Conservation (phyloP, 2,797 vertebrate species). For the Cichlasoma orientale region DNA sequence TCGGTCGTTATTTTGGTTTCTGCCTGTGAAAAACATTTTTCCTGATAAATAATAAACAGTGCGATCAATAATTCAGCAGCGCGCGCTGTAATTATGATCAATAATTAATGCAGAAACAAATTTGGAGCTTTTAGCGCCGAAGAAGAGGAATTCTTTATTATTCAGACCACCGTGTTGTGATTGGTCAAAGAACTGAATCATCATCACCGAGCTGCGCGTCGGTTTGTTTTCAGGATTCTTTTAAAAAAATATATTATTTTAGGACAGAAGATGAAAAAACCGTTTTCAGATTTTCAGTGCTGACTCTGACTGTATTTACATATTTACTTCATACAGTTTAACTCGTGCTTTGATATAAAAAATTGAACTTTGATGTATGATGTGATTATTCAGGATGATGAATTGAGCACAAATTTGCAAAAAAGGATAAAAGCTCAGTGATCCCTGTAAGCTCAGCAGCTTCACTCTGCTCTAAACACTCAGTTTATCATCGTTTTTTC, state of each 20-base stretch:
- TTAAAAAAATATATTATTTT: neutral
- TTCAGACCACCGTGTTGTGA: neutral
- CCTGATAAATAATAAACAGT: conserved; percentile 86
- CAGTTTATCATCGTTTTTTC: neutral
- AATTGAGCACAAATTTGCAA: neutral
- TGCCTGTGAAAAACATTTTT: conserved; percentile 50
- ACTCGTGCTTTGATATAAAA: too few species aligned
- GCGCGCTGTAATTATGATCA: conserved; percentile 88
- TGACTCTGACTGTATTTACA: too few species aligned
- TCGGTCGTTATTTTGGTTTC: neutral
- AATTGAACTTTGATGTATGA: too few species aligned
- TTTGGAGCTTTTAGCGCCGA: conserved; percentile 39
- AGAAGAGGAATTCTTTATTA: neutral
- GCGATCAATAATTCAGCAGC: conserved; percentile 88
- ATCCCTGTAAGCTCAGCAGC: neutral
- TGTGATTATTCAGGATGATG: neutral
- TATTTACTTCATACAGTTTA: too few species aligned
- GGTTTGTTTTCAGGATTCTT: neutral
- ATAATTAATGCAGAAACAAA: conserved; percentile 81
- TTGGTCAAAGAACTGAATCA: neutral
- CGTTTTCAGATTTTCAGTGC: too few species aligned
- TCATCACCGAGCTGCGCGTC: neutral
- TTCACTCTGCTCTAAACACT: neutral
- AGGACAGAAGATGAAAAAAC: too few species aligned
- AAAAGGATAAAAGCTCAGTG: rapidly evolving